Evolutionary conservation across 2,888 invertebrate genomes (phyloP).

Genomic region (Gasteruption jaculator): DNA sequence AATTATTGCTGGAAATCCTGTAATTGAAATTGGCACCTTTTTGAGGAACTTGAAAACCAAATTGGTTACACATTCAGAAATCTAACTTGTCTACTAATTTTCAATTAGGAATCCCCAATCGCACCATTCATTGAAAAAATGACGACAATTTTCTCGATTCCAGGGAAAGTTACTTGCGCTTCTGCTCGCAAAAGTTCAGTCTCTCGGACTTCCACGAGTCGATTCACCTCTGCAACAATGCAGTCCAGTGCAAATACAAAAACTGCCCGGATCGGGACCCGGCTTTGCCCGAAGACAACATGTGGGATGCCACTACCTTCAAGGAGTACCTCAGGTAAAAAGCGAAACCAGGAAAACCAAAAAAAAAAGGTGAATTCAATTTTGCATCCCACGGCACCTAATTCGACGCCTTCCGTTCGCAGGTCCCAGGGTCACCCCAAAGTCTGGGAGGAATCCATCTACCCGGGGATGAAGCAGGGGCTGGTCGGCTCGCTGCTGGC

Average conservation of each 20-base stretch:
- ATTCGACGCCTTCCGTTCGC: too few relatives aligned
- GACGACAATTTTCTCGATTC: too few relatives aligned
- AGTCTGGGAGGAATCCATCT: conserved; percentile 80
- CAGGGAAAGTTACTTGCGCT: conserved; percentile 86
- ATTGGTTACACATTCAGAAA: too few relatives aligned
- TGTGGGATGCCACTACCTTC: conserved; percentile 92
- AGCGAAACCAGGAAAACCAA: too few relatives aligned
- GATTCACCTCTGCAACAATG: conserved; percentile 89
- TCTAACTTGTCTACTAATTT: too few relatives aligned
- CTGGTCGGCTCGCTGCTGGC: conserved; percentile 78
- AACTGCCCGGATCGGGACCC: conserved; percentile 68
- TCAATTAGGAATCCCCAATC: too few relatives aligned
- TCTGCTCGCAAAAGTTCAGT: conserved; percentile 86
- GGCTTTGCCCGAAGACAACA: conserved; percentile 81
- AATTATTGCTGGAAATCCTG: too few relatives aligned
- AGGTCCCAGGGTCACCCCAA: conserved; percentile 71
- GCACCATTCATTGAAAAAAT: too few relatives aligned
- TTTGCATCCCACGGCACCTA: too few relatives aligned
- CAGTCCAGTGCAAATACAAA: conserved; percentile 84
- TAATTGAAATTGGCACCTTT: too few relatives aligned
- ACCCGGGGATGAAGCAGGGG: conserved; percentile 81
- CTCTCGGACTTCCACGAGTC: conserved; percentile 87
- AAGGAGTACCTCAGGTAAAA: conserved; percentile 53
- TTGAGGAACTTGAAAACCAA: too few relatives aligned
- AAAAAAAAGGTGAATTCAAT: too few relatives aligned